Evolutionary conservation across 2,888 invertebrate genomes (phyloP).

Genomic region (Temnothorax unifasciatus): DNA sequence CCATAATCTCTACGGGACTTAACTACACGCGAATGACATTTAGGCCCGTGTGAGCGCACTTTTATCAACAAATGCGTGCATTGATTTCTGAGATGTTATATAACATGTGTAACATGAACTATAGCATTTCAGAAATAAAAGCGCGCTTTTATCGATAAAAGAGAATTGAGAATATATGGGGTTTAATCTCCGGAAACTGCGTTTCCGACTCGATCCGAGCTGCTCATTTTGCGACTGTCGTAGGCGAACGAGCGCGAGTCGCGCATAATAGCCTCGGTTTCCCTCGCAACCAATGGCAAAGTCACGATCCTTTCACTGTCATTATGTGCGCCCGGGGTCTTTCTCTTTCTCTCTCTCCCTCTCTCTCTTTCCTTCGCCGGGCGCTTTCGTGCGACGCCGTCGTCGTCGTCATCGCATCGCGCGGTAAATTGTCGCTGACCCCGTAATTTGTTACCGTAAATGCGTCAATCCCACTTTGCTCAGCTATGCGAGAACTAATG

Average conservation of each 20-base stretch:
- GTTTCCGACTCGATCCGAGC: slow-evolving; percentile 39
- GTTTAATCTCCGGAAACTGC: slow-evolving; percentile 23
- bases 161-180: no score
- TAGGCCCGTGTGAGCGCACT: no score
- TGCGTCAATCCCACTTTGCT: slow-evolving; percentile 11
- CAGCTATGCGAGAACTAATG: neutral
- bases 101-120: no score
- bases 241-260: slow-evolving; percentile 13
- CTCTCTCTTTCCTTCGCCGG: slow-evolving; percentile 70
- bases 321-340: slow-evolving; percentile 66
- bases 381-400: slow-evolving; percentile 72
- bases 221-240: slow-evolving; percentile 45
- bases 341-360: neutral
- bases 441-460: slow-evolving; percentile 56
- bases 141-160: no score
- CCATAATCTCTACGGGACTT: neutral
- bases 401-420: slow-evolving; percentile 59
- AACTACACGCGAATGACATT: neutral
- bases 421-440: slow-evolving; percentile 66
- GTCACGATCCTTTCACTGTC: slow-evolving; percentile 78
- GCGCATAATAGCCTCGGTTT: slow-evolving; percentile 55
- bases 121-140: no score
- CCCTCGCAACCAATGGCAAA: slow-evolving; percentile 54
- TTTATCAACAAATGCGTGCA: no score
- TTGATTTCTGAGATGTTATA: no score